phyloP scores from a whole-genome alignment of 1,140 invertebrate species.

The Archivesica marissinica region DNA sequence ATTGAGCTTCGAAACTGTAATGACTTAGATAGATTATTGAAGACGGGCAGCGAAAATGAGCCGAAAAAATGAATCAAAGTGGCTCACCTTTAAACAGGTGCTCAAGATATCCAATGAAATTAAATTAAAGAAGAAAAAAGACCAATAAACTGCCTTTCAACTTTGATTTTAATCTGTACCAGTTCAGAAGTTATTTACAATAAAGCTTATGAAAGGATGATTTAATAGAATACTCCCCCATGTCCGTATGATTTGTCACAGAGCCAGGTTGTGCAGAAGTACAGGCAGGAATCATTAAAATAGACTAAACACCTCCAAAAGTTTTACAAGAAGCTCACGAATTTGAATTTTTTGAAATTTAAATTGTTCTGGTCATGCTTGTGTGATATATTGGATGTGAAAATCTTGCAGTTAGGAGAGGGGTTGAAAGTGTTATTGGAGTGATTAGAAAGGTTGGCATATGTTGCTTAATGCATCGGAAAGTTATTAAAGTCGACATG shows the following conservation, averaged over 20 bases:
- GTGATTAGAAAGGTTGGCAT: slow-evolving; percentile 41
- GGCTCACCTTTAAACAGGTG: slow-evolving; percentile 20
- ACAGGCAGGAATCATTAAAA: too few relatives aligned
- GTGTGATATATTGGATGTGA: slow-evolving; percentile 59
- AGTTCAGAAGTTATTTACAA: slow-evolving; percentile 19
- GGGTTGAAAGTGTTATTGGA: slow-evolving; percentile 11
- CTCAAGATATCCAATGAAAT: neutral
- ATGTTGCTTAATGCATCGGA: slow-evolving; percentile 57
- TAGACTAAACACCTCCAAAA: neutral
- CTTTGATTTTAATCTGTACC: slow-evolving; percentile 36
- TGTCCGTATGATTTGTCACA: slow-evolving; percentile 39
- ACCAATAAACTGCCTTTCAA: slow-evolving; percentile 24
- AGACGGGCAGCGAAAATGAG: neutral
- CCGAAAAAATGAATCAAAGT: neutral
- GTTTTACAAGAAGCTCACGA: neutral
- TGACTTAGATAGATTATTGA: slow-evolving; percentile 33
- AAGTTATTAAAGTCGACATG: slow-evolving; percentile 26
- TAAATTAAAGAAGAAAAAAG: slow-evolving; percentile 15
- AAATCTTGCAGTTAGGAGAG: slow-evolving; percentile 6
- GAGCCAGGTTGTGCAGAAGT: neutral
- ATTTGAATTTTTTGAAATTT: slow-evolving; percentile 23
- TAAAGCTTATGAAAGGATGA: slow-evolving; percentile 28
- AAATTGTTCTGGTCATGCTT: slow-evolving; percentile 36
- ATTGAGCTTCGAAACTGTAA: slow-evolving; percentile 44
- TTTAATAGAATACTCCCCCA: slow-evolving; percentile 13